Evolutionary conservation across 2,888 invertebrate species (phyloP).

Genomic region (Scotopteryx bipunctaria): DNA sequence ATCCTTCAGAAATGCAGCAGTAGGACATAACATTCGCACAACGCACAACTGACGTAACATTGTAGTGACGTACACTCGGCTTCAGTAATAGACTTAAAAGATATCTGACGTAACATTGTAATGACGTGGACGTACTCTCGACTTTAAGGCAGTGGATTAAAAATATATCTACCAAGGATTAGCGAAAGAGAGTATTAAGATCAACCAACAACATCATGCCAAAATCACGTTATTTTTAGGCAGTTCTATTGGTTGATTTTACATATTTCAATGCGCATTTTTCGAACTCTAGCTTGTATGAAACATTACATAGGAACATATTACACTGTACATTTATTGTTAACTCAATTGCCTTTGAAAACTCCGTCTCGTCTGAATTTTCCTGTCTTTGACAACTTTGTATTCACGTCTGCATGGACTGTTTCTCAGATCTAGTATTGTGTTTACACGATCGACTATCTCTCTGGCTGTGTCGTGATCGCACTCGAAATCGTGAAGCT

Average conservation of each 20-base stretch:
- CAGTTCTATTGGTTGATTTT: too few relatives aligned
- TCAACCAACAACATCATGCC: too few relatives aligned
- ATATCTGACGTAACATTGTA: too few relatives aligned
- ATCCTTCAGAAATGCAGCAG: too few relatives aligned
- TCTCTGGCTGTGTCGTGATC: slow-evolving; percentile 89
- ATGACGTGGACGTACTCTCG: too few relatives aligned
- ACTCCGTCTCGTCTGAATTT: slow-evolving; percentile 85
- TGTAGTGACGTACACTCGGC: slow-evolving; percentile 7
- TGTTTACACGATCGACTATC: slow-evolving; percentile 93
- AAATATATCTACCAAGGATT: too few relatives aligned
- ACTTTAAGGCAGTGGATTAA: background rate
- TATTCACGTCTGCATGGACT: slow-evolving; percentile 93
- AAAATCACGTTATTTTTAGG: too few relatives aligned
- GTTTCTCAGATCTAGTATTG: slow-evolving; percentile 91
- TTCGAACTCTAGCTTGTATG: too few relatives aligned
- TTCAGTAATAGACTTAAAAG: slow-evolving; percentile 4
- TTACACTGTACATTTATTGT: slow-evolving; percentile 46
- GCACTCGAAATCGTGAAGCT: slow-evolving; percentile 94
- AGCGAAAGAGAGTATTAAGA: too few relatives aligned
- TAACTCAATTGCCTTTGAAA: slow-evolving; percentile 78
- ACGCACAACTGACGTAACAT: background rate
- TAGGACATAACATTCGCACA: too few relatives aligned
- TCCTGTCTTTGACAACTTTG: slow-evolving; percentile 88
- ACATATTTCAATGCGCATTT: too few relatives aligned
- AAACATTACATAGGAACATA: slow-evolving; percentile 20